These are phyloP conservation scores for Molossus molossus DNA, from an alignment of 2,797 vertebrate genomes.

Conservation along the genomic window DNA sequence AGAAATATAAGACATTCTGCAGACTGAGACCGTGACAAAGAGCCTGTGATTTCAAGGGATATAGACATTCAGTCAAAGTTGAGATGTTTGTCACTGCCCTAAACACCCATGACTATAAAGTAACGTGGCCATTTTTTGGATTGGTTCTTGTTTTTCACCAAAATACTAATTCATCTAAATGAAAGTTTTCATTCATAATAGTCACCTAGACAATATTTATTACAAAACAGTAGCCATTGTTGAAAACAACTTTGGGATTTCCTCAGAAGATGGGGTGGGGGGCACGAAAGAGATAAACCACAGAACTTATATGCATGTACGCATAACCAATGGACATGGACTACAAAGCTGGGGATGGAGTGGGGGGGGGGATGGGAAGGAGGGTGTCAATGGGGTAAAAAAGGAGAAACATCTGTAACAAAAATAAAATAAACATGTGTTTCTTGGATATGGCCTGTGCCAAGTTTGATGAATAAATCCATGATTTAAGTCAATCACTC, in stretches of 20 bases:
- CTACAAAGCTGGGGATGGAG: no score
- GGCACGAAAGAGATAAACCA: no score
- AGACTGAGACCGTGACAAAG: neutral
- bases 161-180: neutral
- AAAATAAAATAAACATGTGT: neutral
- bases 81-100: neutral
- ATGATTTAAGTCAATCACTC: neutral
- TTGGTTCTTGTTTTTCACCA: slow-evolving; percentile 16
- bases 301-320: no score
- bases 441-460: neutral
- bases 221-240: neutral
- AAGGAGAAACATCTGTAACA: no score
- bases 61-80: neutral
- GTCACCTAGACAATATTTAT: neutral
- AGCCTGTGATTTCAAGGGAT: neutral
- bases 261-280: no score
- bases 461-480: neutral
- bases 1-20: neutral
- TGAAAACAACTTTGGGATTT: slow-evolving; percentile 5
- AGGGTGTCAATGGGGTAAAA: no score
- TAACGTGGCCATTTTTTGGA: neutral
- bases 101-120: neutral
- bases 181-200: slow-evolving; percentile 46
- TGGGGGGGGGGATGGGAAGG: no score
- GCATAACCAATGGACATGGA: no score